Evolutionary conservation across 2,888 invertebrate species (phyloP), one percentile per base, ranked within the genome.

Genomic region (Neria commutata): DNA sequence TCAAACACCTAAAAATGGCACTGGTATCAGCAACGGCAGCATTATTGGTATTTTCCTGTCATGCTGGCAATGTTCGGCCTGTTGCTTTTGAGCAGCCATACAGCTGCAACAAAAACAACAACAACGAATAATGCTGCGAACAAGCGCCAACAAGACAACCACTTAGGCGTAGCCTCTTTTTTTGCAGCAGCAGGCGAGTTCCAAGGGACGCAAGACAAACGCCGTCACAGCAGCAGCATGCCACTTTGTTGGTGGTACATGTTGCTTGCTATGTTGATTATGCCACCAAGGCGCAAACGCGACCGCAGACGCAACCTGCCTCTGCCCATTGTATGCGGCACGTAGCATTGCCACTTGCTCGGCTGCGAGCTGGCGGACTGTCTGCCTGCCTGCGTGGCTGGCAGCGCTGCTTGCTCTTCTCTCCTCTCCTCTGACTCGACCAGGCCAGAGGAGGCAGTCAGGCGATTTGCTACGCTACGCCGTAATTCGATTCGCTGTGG

Each of bases 251-350:
- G 54, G 58, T 58, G 54, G 58, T 58, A 50, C 42, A 54, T 51
- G 59, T 56, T 46, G 72, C 64, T 68, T 70, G 71, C 67, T 69
- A 71, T 69, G 73, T 73, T 73, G 70, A 72, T 72, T 69, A 68
- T 69, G 72, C 74, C 74, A 69, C 72, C 69, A 72, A 58, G 65
- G 68, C 68, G 70, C 70, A 66, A 53, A 34, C 50, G 16, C 16
- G 11, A 33, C 46, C 51, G 33, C 57, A 60, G 40, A 17, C 55
- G 50, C 21, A 52, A 46, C 55, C 33, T 45, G 24, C 48, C n/a
- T 25, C 25, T 5, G 54, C 23, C 37, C 37, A 48, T 45, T 51
- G 53, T 51, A 56, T 55, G 47, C 56, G 42, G 21, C 42, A 19
- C 42, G 42, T 42, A 6, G 6, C 33, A 23, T 40, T 25, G 17